A percentile compares a stretch with the other conserved stretches of the same genome.
These are phyloP conservation scores for Callimorpha dominula DNA, from an alignment of 2,888 invertebrate genomes.

Conservation along the genomic window DNA sequence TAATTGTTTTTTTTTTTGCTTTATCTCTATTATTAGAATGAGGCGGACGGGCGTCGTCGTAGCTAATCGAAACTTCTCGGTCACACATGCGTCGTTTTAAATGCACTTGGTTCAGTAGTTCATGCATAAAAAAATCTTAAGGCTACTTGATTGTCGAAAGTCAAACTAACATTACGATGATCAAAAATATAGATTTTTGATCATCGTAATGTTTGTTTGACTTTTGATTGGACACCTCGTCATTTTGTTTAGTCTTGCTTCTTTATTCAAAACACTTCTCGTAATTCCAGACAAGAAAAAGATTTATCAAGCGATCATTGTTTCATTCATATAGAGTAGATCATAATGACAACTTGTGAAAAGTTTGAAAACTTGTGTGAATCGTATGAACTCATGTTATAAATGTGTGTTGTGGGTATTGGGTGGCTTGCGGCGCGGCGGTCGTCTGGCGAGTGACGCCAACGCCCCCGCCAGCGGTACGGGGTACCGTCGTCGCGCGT, in stretches of 20 bases:
- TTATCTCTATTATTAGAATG: conserved; percentile 67
- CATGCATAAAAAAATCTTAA: neutral
- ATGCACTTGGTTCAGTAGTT: conserved; percentile 43
- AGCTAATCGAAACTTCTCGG: conserved; percentile 53
- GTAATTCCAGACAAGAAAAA: conserved; percentile 46
- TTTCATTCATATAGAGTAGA: conserved; percentile 56
- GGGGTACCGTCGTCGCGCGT: conserved; percentile 41
- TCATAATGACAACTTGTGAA: conserved; percentile 50
- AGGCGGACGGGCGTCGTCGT: conserved; percentile 46
- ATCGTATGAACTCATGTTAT: conserved; percentile 42
- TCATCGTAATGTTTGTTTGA: neutral
- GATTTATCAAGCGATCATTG: conserved; percentile 51
- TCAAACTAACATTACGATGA: neutral
- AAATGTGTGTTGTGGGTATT: conserved; percentile 39
- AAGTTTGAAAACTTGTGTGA: conserved; percentile 60
- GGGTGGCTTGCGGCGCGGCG: conserved; percentile 39
- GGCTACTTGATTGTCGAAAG: neutral
- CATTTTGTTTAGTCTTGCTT: conserved; percentile 67
- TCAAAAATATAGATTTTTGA: neutral
- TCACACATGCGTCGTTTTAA: conserved; percentile 43
- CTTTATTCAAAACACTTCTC: conserved; percentile 46
- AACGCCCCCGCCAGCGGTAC: conserved; percentile 66
- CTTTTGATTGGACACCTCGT: neutral
- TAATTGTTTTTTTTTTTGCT: conserved; percentile 58
- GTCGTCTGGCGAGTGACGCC: conserved; percentile 74